Evolutionary conservation across 2,797 vertebrate genomes (phyloP), one percentile per base, ranked within the genome.

Genomic region (Knipowitschia caucasica): DNA sequence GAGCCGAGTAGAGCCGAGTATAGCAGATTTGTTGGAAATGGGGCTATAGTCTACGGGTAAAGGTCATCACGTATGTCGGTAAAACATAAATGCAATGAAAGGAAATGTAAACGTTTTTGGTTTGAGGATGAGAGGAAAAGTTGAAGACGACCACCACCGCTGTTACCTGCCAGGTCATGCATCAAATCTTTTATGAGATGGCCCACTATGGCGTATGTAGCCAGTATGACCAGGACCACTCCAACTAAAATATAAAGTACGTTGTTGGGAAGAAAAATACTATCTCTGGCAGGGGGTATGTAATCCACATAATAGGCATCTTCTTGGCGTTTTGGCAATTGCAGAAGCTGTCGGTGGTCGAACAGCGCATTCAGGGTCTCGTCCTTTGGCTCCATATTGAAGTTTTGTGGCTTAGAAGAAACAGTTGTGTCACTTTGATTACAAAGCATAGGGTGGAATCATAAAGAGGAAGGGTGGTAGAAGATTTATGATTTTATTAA

Each of bases 111-210:
- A 7, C 11, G 62, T 30, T 49, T n/a, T 25, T 18, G 25, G 44
- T 46, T 23, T 21, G 50, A 44, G 46, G 51, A 39, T 5, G 34
- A n/a, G n/a, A n/a, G 38, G 45, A 53, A 27, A 51, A 30, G 43
- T 36, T 44, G 57, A 56, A 27, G 39, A 43, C 3, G 47, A 7
- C 35, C 35, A 35, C 12, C 35, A 29, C 24, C n/a, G 62, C 29
- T 53, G 87, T 94, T 93, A 96, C 94, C 94, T 0, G 94, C 90
- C 0, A 96, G 82, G 78, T 96, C 93, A 11, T 94, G 94, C 50
- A 90, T 69, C 30, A 96, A 89, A 80, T 96, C 94, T 61, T 92
- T 92, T 71, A 96, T 93, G 61, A 96, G 92, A 75, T 97, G 94
- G 5, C 95, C 93, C n/a, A 95, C 93, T 2, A 96, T 93, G 77